Evolutionary conservation across 2,888 invertebrate species (phyloP).

Genomic region (Perizoma flavofasciatum): DNA sequence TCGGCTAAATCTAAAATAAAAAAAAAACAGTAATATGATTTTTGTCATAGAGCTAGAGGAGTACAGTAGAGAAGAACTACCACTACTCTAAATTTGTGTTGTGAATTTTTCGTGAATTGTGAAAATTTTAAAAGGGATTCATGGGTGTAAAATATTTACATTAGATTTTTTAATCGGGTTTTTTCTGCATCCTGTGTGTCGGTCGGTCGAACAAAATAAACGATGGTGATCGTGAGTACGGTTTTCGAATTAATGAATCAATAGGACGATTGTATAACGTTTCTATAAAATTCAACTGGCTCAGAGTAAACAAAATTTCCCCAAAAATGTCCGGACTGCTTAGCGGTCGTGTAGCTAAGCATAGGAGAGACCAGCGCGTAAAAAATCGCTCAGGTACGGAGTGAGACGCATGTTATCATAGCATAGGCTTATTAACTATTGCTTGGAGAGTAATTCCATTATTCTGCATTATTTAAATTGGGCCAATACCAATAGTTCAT

Average conservation of each 20-base stretch:
- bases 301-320: conserved; percentile 43
- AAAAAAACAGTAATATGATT: too few species aligned
- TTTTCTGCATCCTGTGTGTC: conserved; percentile 37
- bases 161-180: conserved; percentile 15
- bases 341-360: conserved; percentile 72
- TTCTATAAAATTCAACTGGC: conserved; percentile 26
- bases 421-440: conserved; percentile 52
- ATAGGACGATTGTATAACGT: conserved; percentile 50
- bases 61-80: too few species aligned
- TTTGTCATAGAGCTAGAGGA: too few species aligned
- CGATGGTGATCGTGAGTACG: conserved; percentile 65
- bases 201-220: conserved; percentile 44
- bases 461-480: conserved; percentile 48
- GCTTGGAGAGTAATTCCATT: conserved; percentile 58
- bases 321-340: conserved; percentile 71
- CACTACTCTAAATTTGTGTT: too few species aligned
- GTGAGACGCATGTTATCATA: conserved; percentile 59
- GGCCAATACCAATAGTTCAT: conserved; percentile 29
- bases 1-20: too few species aligned
- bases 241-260: conserved; percentile 56
- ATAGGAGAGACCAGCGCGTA: conserved; percentile 64
- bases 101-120: too few species aligned
- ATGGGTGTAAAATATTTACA: conserved; percentile 18
- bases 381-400: conserved; percentile 75
- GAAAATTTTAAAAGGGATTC: too few species aligned